Evolutionary conservation across 2,888 invertebrate species (phyloP), one percentile per base, ranked within the genome.

Genomic region (Oligia strigilis): DNA sequence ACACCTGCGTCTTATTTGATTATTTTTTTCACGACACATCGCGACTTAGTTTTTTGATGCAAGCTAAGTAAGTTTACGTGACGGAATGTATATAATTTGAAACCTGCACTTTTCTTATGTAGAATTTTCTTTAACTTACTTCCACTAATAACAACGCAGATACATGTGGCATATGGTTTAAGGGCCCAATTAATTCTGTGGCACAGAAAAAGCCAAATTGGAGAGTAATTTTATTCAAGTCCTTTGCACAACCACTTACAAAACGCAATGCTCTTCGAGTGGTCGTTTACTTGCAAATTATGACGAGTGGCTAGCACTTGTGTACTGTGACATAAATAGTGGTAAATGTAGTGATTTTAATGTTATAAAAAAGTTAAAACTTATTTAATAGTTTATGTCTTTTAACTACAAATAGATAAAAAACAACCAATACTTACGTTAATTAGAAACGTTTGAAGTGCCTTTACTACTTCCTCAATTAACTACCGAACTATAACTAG

Each of bases 401-500:
- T 58, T 58, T 4, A 64, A 60, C 14, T 40, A n/a, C 13, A 67
- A 76, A 78, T 71, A 78, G 43, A 77, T 14, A 40, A 29, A 71
- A 78, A 40, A 19, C 29, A 72, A 69, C 43, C 43, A 13, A 65
- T 14, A 64, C 11, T 46, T 46, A 46, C 66, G 75, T 69, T 73
- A 43, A 78, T 74, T 75, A 77, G 62, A 87, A 76, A 75, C 78
- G 81, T 85, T 88, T 81, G 82, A 84, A 87, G 78, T 75, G n/a
- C 52, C 70, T 82, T 88, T 86, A 89, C 77, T 60, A 72, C 84
- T 87, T 89, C 86, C 88, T 81, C 82, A 84, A 86, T 87, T 79
- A 84, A 81, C 82, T 70, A 66, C 72, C 36, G 46, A 72, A 84
- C 80, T 69, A 77, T 49, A 72, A 82, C 81, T 81, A 84, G 81